A percentile compares a stretch with the other conserved stretches of the same genome.
These are phyloP conservation scores for Myotis daubentonii DNA, from an alignment of 2,797 vertebrate species.

Conservation along the genomic window DNA sequence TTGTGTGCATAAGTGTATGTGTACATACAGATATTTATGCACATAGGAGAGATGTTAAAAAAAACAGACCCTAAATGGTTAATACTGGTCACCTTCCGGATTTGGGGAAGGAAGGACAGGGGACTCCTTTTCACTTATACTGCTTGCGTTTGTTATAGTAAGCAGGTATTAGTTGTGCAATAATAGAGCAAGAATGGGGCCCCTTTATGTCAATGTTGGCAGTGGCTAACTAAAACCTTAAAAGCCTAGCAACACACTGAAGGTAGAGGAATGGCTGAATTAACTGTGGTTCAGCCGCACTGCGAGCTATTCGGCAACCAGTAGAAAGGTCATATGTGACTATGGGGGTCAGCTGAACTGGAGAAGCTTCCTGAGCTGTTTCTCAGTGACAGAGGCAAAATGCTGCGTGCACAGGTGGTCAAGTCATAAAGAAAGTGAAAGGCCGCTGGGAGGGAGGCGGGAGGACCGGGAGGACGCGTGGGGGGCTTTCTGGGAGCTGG, in stretches of 20 bases:
- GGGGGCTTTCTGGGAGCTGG: background rate
- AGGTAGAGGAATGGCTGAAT: background rate
- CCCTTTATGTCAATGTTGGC: background rate
- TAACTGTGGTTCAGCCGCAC: background rate
- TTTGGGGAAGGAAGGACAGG: background rate
- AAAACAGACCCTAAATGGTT: background rate
- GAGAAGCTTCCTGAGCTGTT: background rate
- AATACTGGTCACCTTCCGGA: background rate
- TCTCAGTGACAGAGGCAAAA: background rate
- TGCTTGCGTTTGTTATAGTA: background rate
- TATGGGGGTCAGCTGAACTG: background rate
- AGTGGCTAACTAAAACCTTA: too few species aligned
- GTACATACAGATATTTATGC: background rate
- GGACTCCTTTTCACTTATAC: background rate
- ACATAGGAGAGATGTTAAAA: background rate
- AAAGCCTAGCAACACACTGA: background rate
- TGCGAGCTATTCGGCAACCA: accelerated
- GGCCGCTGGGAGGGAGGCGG: background rate
- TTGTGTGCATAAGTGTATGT: background rate
- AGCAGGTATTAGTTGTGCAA: background rate
- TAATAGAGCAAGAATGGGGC: background rate
- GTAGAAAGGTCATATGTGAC: background rate
- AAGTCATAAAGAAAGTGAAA: background rate
- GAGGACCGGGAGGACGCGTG: accelerated
- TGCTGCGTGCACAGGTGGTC: accelerated